Evolutionary conservation across 2,797 vertebrate species (phyloP).

Genomic region (Eupleurogrammus muticus): DNA sequence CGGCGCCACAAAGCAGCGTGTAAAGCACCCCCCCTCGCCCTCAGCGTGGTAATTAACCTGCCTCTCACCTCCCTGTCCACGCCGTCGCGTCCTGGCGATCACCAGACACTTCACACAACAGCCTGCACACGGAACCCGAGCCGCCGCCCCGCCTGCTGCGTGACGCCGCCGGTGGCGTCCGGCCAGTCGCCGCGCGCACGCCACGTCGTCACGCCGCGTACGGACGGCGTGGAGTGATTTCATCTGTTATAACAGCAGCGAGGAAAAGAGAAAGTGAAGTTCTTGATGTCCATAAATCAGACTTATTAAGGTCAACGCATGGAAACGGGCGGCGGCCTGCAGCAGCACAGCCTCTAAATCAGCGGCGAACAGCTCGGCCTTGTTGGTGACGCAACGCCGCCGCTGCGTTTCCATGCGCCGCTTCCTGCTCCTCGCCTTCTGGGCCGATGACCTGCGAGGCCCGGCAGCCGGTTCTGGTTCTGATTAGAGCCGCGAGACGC

Average conservation of each 20-base stretch:
- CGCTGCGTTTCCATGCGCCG: conserved; percentile 75
- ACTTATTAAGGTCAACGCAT: conserved; percentile 82
- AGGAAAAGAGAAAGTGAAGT: conserved; percentile 34
- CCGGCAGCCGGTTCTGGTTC: conserved; percentile 74
- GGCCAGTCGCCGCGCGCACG: conserved; percentile 55
- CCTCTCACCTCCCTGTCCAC: conserved; percentile 81
- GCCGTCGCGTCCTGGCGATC: conserved; percentile 78
- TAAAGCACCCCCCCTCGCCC: conserved; percentile 81
- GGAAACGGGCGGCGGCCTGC: conserved; percentile 78
- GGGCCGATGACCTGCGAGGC: conserved; percentile 75
- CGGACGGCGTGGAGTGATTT: conserved; percentile 70
- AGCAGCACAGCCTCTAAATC: conserved; percentile 85
- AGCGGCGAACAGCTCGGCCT: conserved; percentile 76
- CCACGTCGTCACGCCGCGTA: conserved; percentile 63
- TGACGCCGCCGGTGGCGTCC: conserved; percentile 57
- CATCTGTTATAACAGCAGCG: conserved; percentile 67
- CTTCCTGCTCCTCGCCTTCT: conserved; percentile 56
- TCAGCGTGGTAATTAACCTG: conserved; percentile 84
- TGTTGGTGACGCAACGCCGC: conserved; percentile 67
- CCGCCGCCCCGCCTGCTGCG: conserved; percentile 26
- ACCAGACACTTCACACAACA: conserved; percentile 81
- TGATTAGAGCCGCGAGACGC: conserved; percentile 83
- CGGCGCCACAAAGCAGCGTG: conserved; percentile 73
- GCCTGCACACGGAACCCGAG: conserved; percentile 74
- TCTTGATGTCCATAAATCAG: conserved; percentile 74